Conservation (phyloP, 2,888 invertebrate genomes). For the Pantelozetes paolii region DNA sequence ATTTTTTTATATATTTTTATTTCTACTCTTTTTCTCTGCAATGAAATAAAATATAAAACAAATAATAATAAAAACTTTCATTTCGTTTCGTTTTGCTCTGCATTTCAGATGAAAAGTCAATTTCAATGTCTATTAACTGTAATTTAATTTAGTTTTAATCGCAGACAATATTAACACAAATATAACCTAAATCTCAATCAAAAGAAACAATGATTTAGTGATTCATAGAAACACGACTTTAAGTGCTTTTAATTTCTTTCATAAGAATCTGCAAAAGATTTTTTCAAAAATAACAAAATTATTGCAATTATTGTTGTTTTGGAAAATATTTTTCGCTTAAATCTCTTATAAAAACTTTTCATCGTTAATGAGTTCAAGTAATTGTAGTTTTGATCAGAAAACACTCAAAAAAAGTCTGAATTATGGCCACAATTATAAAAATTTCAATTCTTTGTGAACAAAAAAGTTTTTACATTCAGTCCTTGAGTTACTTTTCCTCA, state of each 20-base stretch:
- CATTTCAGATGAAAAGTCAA: neutral
- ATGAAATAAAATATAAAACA: no score
- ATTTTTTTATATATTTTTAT: neutral
- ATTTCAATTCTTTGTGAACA: neutral
- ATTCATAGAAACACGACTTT: neutral
- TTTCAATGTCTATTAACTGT: neutral
- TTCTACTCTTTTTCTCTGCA: neutral
- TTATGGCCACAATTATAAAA: neutral
- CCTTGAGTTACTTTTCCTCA: conserved; percentile 30
- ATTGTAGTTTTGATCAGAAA: neutral
- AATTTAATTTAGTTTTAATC: neutral
- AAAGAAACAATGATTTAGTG: conserved; percentile 1
- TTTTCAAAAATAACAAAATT: neutral
- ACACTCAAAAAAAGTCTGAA: neutral
- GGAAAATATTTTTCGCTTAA: neutral
- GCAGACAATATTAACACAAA: neutral
- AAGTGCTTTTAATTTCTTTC: neutral
- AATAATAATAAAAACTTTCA: no score
- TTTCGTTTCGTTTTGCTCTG: no score
- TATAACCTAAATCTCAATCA: conserved; percentile 6
- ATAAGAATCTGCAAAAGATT: neutral
- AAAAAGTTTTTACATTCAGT: neutral
- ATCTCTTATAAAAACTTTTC: neutral
- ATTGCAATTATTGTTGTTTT: neutral
- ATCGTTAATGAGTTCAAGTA: neutral